A percentile compares a stretch with the other conserved stretches of the same genome.
Conservation (phyloP, 2,797 vertebrate species). For the Sebastolobus alascanus region DNA sequence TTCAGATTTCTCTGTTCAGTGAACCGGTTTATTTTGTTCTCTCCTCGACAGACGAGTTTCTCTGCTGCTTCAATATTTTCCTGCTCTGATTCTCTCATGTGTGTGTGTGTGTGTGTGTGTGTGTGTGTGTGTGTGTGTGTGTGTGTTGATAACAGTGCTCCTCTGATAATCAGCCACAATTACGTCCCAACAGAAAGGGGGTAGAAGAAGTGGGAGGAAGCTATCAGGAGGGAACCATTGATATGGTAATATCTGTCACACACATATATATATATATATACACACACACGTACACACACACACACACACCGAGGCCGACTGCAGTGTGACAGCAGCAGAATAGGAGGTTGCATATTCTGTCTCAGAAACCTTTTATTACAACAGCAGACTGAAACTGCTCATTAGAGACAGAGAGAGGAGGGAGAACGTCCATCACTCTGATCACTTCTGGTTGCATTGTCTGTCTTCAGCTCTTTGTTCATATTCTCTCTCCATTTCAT, state of each 20-base stretch:
- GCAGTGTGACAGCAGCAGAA: conserved; percentile 46
- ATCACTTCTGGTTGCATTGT: background rate
- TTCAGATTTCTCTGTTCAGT: conserved; percentile 20
- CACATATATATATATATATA: background rate
- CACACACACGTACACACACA: background rate
- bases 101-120: background rate
- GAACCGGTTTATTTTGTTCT: conserved; percentile 32
- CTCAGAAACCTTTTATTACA: conserved; percentile 49
- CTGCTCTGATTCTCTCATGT: conserved; percentile 33
- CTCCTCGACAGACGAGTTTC: conserved; percentile 7
- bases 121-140: conserved; percentile 13
- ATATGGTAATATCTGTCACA: conserved; percentile 61
- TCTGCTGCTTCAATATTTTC: conserved; percentile 29
- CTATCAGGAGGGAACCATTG: conserved; percentile 58
- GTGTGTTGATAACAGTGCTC: conserved; percentile 11
- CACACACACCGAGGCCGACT: background rate
- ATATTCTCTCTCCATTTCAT: background rate
- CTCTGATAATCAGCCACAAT: conserved; percentile 59
- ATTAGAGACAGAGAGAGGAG: conserved; percentile 2
- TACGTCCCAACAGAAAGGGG: conserved; percentile 45
- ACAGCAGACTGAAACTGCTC: conserved; percentile 15
- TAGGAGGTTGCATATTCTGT: conserved; percentile 33
- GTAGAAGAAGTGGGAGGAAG: conserved; percentile 47
- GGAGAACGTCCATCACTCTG: background rate
- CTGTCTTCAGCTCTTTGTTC: background rate